Evolutionary conservation across 2,113 vertebrate species (phyloP).

Genomic region (Neolamprologus fasciatus): DNA sequence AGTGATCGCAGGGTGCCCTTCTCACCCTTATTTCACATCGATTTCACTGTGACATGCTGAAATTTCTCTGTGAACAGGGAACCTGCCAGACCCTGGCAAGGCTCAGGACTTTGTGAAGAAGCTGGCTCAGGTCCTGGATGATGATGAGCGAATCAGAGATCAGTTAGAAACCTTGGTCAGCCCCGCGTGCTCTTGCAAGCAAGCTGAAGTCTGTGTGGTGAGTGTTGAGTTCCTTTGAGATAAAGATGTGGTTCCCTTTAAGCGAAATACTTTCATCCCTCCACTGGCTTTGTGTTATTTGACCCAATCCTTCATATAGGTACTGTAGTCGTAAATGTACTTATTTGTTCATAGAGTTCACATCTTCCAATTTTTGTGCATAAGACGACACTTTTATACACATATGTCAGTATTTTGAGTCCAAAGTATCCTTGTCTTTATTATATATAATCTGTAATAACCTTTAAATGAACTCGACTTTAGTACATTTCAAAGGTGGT

Average conservation of each 20-base stretch:
- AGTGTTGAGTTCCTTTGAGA: slow-evolving; percentile 37
- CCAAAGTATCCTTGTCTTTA: background rate
- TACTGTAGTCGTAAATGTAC: background rate
- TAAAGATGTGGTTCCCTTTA: background rate
- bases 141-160: slow-evolving; percentile 89
- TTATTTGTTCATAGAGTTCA: background rate
- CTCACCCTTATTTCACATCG: background rate
- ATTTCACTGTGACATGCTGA: background rate
- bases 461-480: background rate
- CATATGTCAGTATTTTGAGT: background rate
- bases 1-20: background rate
- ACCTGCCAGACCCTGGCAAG: slow-evolving; percentile 96
- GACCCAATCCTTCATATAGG: background rate
- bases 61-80: slow-evolving; percentile 66
- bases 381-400: background rate
- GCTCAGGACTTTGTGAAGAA: slow-evolving; percentile 99
- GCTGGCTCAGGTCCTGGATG: slow-evolving; percentile 94
- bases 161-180: slow-evolving; percentile 92
- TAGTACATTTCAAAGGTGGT: background rate
- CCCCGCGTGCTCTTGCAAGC: slow-evolving; percentile 95
- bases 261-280: background rate
- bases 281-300: background rate
- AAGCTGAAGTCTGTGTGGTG: slow-evolving; percentile 96
- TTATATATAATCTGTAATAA: background rate
- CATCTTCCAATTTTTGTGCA: background rate